These are phyloP conservation scores for Cheilosia vulpina DNA, from an alignment of 2,888 invertebrate genomes.

Conservation along the genomic window DNA sequence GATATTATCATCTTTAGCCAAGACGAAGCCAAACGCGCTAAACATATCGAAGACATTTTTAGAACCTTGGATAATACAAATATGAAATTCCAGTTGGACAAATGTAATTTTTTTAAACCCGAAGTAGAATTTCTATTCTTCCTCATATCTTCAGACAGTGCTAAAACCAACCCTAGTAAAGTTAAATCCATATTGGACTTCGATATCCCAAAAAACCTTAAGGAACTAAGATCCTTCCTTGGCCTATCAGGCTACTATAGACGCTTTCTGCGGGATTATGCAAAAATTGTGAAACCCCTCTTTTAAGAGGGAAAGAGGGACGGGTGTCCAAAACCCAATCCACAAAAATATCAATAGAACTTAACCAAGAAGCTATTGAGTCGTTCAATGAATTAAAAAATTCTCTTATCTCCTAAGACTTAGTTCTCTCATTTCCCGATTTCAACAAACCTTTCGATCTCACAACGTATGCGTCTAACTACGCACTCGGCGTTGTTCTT, in stretches of 20 bases:
- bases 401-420: slow-evolving; percentile 23
- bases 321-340: slow-evolving; percentile 43
- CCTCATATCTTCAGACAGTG: slow-evolving; percentile 75
- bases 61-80: neutral
- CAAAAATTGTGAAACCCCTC: slow-evolving; percentile 72
- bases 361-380: slow-evolving; percentile 18
- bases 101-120: neutral
- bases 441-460: slow-evolving; percentile 19
- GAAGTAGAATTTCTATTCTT: slow-evolving; percentile 78
- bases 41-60: neutral
- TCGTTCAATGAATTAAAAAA: slow-evolving; percentile 25
- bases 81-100: slow-evolving; percentile 8
- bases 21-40: neutral
- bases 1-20: slow-evolving; percentile 1
- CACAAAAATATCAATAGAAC: slow-evolving; percentile 8
- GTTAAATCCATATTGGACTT: slow-evolving; percentile 71
- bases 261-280: slow-evolving; percentile 67
- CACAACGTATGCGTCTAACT: slow-evolving; percentile 33
- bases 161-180: slow-evolving; percentile 77
- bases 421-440: slow-evolving; percentile 8
- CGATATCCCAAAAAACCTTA: slow-evolving; percentile 66
- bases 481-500: slow-evolving; percentile 31
- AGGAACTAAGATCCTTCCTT: slow-evolving; percentile 47
- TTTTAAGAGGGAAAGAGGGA: slow-evolving; percentile 65
- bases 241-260: slow-evolving; percentile 74